Evolutionary conservation across 2,888 invertebrate genomes (phyloP), one percentile per base, ranked within the genome.

Genomic region (Diaphora mendica): DNA sequence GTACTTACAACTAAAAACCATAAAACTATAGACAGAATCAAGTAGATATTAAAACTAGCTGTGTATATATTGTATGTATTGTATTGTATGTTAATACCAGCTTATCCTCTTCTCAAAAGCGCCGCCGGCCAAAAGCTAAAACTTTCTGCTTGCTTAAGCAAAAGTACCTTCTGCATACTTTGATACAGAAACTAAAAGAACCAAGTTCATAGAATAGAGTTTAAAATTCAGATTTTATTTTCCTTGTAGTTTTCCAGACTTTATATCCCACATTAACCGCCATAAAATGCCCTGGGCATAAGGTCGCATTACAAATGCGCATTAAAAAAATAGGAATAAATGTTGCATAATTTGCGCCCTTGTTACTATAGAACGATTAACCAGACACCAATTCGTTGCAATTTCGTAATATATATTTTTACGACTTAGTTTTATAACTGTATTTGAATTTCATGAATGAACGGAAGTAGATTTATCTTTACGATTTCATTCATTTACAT

Each of bases 371-470:
- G 4, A 20, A 7, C 8, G 15, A 68, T 15, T 44, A 65, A 42
- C 65, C 42, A 65, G n/a, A 13, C n/a, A 30, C 42, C 23, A 70
- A 67, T 73, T 67, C 62, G 62, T 70, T 74, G 68, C 74, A 65
- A 75, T 77, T 55, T 68, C 13, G 72, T 68, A 68, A 59, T 84
- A 81, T 76, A 82, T 77, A 79, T 75, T 75, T 82, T 79, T 82
- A 82, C 70, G 59, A 59, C 73, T 48, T 66, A 62, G 72, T 71
- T 82, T 82, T 77, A 82, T 76, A 76, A 35, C 75, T 70, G 33
- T 73, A 77, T 77, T 83, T 77, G 68, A 81, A 81, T 77, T 79
- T 75, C 82, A 81, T 81, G 79, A 83, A 81, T 67, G n/a, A 74
- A 48, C 59, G 20, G 30, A 35, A 68, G 30, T 33, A 65, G 78